Evolutionary conservation across 2,113 vertebrate species (phyloP).

Genomic region (Callaeas wilsoni): DNA sequence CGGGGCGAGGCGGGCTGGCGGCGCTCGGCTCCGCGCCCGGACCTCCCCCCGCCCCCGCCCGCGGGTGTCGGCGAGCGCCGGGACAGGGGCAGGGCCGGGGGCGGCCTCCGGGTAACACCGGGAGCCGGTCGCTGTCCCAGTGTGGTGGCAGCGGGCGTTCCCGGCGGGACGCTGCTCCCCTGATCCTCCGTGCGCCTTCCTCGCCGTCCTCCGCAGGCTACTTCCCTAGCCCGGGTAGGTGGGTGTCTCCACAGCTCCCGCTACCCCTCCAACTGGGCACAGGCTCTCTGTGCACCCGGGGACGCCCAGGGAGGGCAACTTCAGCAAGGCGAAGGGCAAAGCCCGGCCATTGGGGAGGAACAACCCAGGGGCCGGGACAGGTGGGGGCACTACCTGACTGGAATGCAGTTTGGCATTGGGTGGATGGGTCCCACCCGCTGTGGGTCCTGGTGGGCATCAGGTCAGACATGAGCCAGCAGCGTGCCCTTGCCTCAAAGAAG

Average conservation of each 20-base stretch:
- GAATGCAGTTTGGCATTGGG: background rate
- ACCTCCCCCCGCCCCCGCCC: background rate
- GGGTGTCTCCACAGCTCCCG: background rate
- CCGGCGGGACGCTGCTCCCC: background rate
- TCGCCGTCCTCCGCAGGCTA: background rate
- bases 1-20: too few relatives aligned
- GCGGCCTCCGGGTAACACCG: background rate
- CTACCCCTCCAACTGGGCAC: background rate
- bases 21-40: background rate
- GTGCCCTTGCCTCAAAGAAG: background rate
- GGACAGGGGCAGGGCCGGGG: background rate
- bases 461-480: rapidly evolving
- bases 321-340: background rate
- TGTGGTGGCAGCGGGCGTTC: background rate
- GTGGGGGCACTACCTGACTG: too few relatives aligned
- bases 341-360: background rate
- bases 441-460: background rate
- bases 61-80: background rate
- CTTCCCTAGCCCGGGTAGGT: background rate
- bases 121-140: background rate
- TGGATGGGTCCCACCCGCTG: background rate
- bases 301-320: background rate
- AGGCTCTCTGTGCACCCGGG: background rate
- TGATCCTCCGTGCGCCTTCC: background rate
- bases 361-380: background rate